Evolutionary conservation across 1,140 invertebrate genomes (phyloP).

Genomic region (Manduca sexta): DNA sequence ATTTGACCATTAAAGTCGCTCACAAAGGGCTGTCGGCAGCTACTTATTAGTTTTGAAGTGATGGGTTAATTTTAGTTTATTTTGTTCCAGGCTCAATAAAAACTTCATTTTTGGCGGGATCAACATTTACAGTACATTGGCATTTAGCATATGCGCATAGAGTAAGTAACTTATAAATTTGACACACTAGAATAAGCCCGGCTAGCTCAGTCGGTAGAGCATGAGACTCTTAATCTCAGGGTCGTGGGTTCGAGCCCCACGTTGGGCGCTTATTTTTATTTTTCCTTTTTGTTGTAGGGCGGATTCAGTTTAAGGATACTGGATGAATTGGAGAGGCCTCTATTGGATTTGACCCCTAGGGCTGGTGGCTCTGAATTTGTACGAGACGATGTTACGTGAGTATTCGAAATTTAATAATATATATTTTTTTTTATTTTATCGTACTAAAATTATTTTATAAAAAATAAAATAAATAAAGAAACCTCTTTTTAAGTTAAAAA

Average conservation of each 20-base stretch:
- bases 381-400: conserved; percentile 83
- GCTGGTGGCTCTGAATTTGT: conserved; percentile 86
- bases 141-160: conserved; percentile 94
- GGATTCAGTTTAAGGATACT: conserved; percentile 90
- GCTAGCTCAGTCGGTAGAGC: conserved; percentile 93
- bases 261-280: conserved; percentile 78
- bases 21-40: no score
- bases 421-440: no score
- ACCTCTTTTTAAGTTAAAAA: no score
- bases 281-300: conserved; percentile 78
- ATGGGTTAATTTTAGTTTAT: background rate
- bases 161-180: conserved; percentile 77
- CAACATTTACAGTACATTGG: conserved; percentile 93
- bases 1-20: no score
- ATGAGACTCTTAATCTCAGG: conserved; percentile 95
- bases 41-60: no score
- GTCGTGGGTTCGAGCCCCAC: conserved; percentile 93
- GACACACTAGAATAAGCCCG: conserved; percentile 64
- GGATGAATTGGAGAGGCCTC: conserved; percentile 84
- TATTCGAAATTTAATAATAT: conserved; percentile 26
- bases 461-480: no score
- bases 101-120: conserved; percentile 87
- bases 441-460: no score
- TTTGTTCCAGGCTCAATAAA: conserved; percentile 81
- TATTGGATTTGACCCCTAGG: conserved; percentile 88